Percentiles rank a stretch among this genome's conserved stretches.
phyloP scores from a whole-genome alignment of 37 sponge, comb jelly and placozoan genomes.

The Diacarnus erythraeanus region DNA sequence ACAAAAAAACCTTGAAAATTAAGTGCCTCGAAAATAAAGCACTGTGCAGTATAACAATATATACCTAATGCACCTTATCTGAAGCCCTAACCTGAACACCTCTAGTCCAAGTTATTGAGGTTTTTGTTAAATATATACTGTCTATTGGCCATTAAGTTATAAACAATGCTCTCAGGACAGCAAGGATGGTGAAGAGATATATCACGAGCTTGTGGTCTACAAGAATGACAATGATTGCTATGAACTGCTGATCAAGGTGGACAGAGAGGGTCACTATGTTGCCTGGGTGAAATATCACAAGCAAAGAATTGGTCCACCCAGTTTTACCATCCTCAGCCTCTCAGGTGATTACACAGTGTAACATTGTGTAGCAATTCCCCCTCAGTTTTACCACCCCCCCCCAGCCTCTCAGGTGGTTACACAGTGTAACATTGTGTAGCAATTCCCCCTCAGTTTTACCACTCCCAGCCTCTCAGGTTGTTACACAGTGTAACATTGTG shows the following conservation, averaged over 20 bases:
- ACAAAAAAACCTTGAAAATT: too few relatives aligned
- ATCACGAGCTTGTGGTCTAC: conserved; percentile 61
- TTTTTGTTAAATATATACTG: too few relatives aligned
- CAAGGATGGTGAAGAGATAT: conserved; percentile 19
- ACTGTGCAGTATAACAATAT: too few relatives aligned
- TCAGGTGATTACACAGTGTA: neutral
- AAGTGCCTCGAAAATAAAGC: too few relatives aligned
- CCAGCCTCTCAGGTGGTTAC: too few relatives aligned
- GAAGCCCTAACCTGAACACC: too few relatives aligned
- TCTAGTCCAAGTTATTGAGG: too few relatives aligned
- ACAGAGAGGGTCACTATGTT: conserved; percentile 43
- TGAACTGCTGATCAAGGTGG: conserved; percentile 68
- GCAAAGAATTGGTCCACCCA: conserved; percentile 23
- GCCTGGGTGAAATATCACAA: conserved; percentile 56
- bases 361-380: neutral
- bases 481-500: neutral
- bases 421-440: too few relatives aligned
- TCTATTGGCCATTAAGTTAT: too few relatives aligned
- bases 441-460: conserved; percentile 20
- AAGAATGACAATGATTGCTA: conserved; percentile 23
- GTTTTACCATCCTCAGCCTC: conserved; percentile 30
- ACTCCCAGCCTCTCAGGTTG: conserved; percentile 23
- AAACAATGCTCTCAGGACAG: conserved; percentile 29
- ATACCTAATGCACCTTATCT: too few relatives aligned
- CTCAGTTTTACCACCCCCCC: neutral